Evolutionary conservation across 2,888 invertebrate genomes (phyloP), one percentile per base, ranked within the genome.

Genomic region (Corbicula japonica): DNA sequence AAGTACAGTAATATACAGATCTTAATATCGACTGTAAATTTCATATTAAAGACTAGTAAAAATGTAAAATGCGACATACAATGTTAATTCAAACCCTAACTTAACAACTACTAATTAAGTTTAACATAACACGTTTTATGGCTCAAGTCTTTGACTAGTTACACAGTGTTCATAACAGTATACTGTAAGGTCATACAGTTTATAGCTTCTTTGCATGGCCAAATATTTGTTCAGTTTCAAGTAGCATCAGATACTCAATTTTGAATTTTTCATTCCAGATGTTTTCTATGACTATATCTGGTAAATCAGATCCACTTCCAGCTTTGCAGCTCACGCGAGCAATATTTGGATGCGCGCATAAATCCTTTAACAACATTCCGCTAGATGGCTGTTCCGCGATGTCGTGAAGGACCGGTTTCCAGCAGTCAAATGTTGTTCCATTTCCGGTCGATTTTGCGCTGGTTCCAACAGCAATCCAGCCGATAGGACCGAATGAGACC

Each of bases 121-220:
- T n/a, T n/a, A n/a, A n/a, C n/a, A n/a, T n/a, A n/a, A n/a, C n/a
- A n/a, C n/a, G n/a, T n/a, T n/a, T n/a, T n/a, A n/a, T n/a, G n/a
- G n/a, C n/a, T n/a, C n/a, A n/a, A n/a, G n/a, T n/a, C n/a, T n/a
- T n/a, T n/a, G n/a, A n/a, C n/a, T n/a, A n/a, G n/a, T n/a, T n/a
- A n/a, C n/a, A n/a, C n/a, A n/a, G n/a, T n/a, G n/a, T n/a, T n/a
- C n/a, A n/a, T n/a, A n/a, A n/a, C n/a, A n/a, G n/a, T n/a, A n/a
- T n/a, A n/a, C n/a, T n/a, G n/a, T n/a, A n/a, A n/a, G n/a, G n/a
- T n/a, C n/a, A n/a, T n/a, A n/a, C n/a, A n/a, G n/a, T n/a, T n/a
- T n/a, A n/a, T n/a, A n/a, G n/a, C n/a, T n/a, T n/a, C n/a, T n/a
- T 60, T 34, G 70, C 76, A 56, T 76, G 76, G 18, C 76, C 69